A percentile compares a stretch with the other conserved stretches of the same genome.
These are phyloP conservation scores for Galerucella pusilla DNA, from an alignment of 2,888 invertebrate genomes.

Conservation along the genomic window DNA sequence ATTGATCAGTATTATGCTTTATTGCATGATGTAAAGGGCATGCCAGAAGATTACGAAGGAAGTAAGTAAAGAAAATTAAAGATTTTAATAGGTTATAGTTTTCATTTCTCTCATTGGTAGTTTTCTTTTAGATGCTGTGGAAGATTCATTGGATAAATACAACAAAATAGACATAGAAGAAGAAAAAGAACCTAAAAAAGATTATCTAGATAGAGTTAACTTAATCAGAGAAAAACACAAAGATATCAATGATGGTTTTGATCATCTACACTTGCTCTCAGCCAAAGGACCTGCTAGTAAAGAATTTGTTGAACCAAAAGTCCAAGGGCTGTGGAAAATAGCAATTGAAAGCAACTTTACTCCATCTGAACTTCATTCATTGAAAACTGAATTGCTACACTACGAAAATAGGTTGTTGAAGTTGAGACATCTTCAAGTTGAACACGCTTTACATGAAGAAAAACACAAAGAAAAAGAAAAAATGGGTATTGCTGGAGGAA, in stretches of 20 bases:
- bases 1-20: conserved; percentile 89
- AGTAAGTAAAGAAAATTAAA: conserved; percentile 67
- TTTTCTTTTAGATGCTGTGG: conserved; percentile 72
- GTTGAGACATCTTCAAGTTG: conserved; percentile 83
- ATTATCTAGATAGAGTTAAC: conserved; percentile 76
- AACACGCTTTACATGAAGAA: conserved; percentile 79
- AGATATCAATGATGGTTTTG: conserved; percentile 81
- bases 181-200: conserved; percentile 70
- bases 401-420: conserved; percentile 89
- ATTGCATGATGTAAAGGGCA: conserved; percentile 74
- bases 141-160: conserved; percentile 78
- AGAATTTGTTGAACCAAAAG: conserved; percentile 92
- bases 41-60: conserved; percentile 72
- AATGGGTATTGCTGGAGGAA: conserved; percentile 43
- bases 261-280: conserved; percentile 78
- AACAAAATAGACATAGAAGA: conserved; percentile 74
- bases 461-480: conserved; percentile 72
- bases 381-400: conserved; percentile 87
- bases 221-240: conserved; percentile 79
- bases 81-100: not conserved
- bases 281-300: conserved; percentile 82
- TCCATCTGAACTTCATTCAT: conserved; percentile 82
- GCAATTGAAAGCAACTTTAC: conserved; percentile 85
- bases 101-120: not conserved
- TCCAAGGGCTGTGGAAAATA: conserved; percentile 87